Conservation (phyloP, 2,113 vertebrate genomes). For the Thalassoma bifasciatum region DNA sequence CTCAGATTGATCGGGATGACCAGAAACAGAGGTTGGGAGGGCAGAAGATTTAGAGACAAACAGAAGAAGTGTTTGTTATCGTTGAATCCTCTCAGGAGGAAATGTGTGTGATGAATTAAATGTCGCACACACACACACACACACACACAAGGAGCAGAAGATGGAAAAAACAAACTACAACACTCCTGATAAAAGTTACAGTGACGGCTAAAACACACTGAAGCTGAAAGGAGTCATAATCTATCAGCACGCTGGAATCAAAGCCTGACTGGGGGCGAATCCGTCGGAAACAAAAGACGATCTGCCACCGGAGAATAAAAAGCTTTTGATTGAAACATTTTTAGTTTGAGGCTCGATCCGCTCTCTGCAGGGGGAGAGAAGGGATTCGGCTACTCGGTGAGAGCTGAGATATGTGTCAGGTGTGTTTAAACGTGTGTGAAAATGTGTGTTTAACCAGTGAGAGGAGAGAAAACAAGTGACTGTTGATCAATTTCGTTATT, state of each 20-base stretch:
- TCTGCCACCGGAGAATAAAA: constrained; percentile 63
- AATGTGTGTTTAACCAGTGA: no score
- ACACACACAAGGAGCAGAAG: constrained; percentile 7
- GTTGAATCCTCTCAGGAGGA: not conserved
- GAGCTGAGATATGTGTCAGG: constrained; percentile 8
- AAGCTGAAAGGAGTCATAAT: constrained; percentile 34
- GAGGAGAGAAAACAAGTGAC: no score
- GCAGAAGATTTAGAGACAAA: constrained; percentile 57
- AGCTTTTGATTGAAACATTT: constrained; percentile 74
- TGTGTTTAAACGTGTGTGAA: not conserved
- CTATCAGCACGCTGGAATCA: constrained; percentile 65
- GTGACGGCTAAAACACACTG: constrained; percentile 31
- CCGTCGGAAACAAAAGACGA: constrained; percentile 66
- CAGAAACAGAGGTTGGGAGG: constrained; percentile 37
- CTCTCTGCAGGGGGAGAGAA: constrained; percentile 23
- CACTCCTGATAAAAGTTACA: constrained; percentile 49
- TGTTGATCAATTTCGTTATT: no score
- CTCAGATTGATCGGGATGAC: constrained; percentile 36
- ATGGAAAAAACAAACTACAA: not conserved
- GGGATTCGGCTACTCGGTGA: constrained; percentile 40
- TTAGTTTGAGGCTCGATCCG: constrained; percentile 63
- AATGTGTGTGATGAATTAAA: constrained; percentile 1
- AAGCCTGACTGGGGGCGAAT: constrained; percentile 74
- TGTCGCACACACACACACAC: not conserved
- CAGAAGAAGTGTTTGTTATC: constrained; percentile 37